These are phyloP conservation scores for Physocephala rufipes DNA, from an alignment of 2,888 invertebrate species.

Conservation along the genomic window DNA sequence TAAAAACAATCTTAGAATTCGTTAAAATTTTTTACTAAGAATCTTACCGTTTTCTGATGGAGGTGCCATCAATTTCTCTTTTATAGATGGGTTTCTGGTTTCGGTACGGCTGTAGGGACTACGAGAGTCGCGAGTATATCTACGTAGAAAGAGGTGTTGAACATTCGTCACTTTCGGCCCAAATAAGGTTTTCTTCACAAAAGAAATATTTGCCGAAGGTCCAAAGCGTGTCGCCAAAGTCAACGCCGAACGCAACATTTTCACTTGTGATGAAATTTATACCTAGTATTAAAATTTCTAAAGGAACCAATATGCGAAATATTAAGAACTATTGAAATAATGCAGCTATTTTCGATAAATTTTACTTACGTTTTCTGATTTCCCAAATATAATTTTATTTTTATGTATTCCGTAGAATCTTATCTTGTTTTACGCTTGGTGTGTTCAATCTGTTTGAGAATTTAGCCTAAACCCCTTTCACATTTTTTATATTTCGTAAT, in stretches of 20 bases:
- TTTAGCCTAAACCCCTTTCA: too few relatives aligned
- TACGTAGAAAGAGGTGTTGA: slow-evolving; percentile 44
- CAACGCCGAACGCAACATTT: slow-evolving; percentile 57
- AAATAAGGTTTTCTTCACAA: slow-evolving; percentile 16
- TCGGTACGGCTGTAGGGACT: slow-evolving; percentile 46
- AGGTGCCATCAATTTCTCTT: slow-evolving; percentile 80
- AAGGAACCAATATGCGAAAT: not conserved
- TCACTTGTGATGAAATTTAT: slow-evolving; percentile 54
- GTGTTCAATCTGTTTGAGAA: too few relatives aligned
- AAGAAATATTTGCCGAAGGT: slow-evolving; percentile 16
- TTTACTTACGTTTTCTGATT: not conserved
- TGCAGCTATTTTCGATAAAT: not conserved
- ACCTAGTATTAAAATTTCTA: not conserved
- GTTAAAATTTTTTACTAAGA: not conserved
- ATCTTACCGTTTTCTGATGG: slow-evolving; percentile 77
- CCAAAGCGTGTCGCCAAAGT: slow-evolving; percentile 34
- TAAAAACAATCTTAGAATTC: not conserved
- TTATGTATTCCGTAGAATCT: not conserved
- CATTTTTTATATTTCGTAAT: too few relatives aligned
- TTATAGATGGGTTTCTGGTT: slow-evolving; percentile 63
- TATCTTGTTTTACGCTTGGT: too few relatives aligned
- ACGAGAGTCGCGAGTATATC: slow-evolving; percentile 56
- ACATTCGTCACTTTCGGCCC: not conserved
- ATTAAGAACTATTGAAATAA: not conserved
- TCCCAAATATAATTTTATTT: not conserved